These are phyloP conservation scores for Monochamus saltuarius DNA, from an alignment of 1,140 invertebrate species.

Conservation along the genomic window DNA sequence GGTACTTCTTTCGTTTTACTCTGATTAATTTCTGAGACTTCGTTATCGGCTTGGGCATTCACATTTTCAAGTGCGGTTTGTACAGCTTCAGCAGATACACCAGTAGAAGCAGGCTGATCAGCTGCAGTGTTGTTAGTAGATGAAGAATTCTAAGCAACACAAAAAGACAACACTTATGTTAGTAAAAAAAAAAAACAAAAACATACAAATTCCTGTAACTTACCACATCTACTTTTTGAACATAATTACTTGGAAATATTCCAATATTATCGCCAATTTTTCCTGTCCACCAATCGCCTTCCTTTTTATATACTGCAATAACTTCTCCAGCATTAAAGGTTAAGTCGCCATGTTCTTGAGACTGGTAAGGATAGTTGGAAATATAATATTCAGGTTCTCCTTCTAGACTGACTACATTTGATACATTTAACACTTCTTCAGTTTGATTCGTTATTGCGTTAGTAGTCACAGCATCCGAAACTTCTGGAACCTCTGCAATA, in stretches of 20 bases:
- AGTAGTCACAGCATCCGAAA: conserved; percentile 41
- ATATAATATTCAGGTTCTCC: conserved; percentile 76
- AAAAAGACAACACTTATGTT: not conserved
- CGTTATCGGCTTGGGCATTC: conserved; percentile 42
- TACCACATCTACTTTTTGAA: conserved; percentile 63
- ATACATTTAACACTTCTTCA: conserved; percentile 42
- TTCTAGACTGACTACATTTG: conserved; percentile 23
- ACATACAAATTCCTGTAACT: conserved; percentile 3
- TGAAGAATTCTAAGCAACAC: conserved; percentile 1
- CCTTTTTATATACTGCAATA: conserved; percentile 82
- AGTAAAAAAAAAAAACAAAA: conserved; percentile 25
- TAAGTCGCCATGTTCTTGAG: conserved; percentile 87
- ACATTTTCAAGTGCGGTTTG: conserved; percentile 30
- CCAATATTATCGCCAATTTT: conserved; percentile 70
- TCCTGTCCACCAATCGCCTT: conserved; percentile 99
- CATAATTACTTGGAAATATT: conserved; percentile 95
- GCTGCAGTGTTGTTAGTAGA: conserved; percentile 11
- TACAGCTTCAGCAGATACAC: conserved; percentile 15
- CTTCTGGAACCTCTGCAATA: conserved; percentile 75
- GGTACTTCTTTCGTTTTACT: conserved; percentile 47
- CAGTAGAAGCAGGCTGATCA: conserved; percentile 18
- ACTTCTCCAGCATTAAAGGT: conserved; percentile 89
- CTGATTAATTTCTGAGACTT: conserved; percentile 53
- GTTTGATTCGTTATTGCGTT: conserved; percentile 35
- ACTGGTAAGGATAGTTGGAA: conserved; percentile 81